A percentile compares a stretch with the other conserved stretches of the same genome.
Evolutionary conservation across 2,797 vertebrate genomes (phyloP).

Genomic region (Trachurus trachurus): DNA sequence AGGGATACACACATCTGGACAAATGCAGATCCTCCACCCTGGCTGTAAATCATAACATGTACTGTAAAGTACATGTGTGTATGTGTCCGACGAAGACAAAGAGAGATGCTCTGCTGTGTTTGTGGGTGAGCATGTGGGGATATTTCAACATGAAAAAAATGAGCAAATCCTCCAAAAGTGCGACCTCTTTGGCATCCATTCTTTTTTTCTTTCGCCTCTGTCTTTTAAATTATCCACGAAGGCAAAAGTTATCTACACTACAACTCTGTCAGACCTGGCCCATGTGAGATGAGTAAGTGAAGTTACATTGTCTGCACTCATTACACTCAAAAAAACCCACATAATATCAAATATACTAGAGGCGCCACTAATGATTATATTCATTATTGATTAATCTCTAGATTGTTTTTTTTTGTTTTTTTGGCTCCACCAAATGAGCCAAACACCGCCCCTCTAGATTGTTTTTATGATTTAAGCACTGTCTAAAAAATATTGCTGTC

Average conservation of each 20-base stretch:
- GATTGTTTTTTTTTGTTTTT: neutral
- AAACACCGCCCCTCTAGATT: no score
- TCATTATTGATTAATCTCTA: neutral
- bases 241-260: conserved; percentile 47
- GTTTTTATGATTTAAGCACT: neutral
- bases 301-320: neutral
- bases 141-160: conserved; percentile 46
- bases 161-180: conserved; percentile 28
- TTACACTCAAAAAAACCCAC: neutral
- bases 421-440: no score
- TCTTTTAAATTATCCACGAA: conserved; percentile 30
- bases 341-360: neutral
- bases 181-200: conserved; percentile 20
- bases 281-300: conserved; percentile 6
- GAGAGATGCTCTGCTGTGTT: conserved; percentile 57
- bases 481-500: no score
- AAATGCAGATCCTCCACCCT: conserved; percentile 78
- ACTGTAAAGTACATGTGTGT: conserved; percentile 63
- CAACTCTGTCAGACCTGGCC: conserved; percentile 25
- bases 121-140: conserved; percentile 34
- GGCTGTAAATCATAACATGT: conserved; percentile 77
- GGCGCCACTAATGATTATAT: neutral
- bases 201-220: conserved; percentile 12
- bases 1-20: conserved; percentile 85
- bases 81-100: conserved; percentile 56